Conservation (phyloP, 2,113 vertebrate species). For the Oreamnos americanus region DNA sequence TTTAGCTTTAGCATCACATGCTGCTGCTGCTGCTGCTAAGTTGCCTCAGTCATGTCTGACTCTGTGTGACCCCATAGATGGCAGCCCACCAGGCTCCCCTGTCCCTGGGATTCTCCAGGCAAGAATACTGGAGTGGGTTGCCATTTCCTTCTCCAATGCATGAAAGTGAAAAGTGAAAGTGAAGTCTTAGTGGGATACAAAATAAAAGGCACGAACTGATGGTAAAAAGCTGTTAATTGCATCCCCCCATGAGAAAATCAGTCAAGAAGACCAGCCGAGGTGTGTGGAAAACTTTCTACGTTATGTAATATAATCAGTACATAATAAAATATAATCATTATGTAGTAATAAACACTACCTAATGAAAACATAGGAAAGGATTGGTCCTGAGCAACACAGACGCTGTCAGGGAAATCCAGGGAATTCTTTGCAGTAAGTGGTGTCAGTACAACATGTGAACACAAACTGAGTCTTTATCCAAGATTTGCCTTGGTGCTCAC, state of each 20-base stretch:
- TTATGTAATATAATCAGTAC: neutral
- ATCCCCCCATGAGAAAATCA: neutral
- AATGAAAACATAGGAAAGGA: neutral
- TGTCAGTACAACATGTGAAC: neutral
- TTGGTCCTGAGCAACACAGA: neutral
- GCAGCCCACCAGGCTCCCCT: no score
- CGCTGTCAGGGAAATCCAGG: no score
- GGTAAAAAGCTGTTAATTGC: neutral
- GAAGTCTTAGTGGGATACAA: neutral
- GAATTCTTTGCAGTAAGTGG: neutral
- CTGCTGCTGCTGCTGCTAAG: no score
- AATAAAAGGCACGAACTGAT: neutral
- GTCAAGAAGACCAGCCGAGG: neutral
- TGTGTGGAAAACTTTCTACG: neutral
- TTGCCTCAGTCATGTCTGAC: no score
- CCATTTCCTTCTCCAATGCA: no score
- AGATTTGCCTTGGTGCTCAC: neutral
- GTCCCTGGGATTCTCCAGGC: no score
- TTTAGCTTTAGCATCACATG: no score
- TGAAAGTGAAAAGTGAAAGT: no score
- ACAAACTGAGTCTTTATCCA: neutral
- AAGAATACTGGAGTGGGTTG: no score
- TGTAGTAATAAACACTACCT: neutral
- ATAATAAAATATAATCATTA: neutral
- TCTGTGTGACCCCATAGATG: no score